A percentile compares a stretch with the other conserved stretches of the same genome.
Conservation (phyloP, 2,797 vertebrate genomes). For the Poeciliopsis presidionis region DNA sequence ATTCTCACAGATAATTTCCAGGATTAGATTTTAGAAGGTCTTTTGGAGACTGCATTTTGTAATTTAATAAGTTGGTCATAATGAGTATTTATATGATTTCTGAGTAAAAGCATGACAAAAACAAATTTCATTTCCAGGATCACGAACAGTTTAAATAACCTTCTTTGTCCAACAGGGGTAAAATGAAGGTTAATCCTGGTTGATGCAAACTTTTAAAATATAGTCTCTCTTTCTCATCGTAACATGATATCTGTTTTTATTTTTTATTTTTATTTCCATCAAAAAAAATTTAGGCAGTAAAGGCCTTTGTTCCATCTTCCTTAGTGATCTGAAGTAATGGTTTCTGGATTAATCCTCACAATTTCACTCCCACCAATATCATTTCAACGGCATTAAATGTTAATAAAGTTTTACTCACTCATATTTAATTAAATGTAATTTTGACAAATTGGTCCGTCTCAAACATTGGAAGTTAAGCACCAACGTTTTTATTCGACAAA, state of each 20-base stretch:
- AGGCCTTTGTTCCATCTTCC: background rate
- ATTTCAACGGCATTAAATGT: background rate
- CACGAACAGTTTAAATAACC: background rate
- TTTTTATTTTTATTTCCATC: background rate
- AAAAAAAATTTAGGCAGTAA: background rate
- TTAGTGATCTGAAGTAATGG: background rate
- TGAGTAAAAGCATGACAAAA: background rate
- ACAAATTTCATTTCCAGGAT: background rate
- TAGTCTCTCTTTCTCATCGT: background rate
- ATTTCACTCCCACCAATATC: background rate
- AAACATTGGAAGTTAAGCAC: background rate
- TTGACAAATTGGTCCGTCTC: background rate
- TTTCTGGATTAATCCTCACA: background rate
- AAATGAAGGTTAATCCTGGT: background rate
- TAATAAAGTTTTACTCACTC: background rate
- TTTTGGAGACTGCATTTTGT: constrained; percentile 9
- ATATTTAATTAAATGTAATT: background rate
- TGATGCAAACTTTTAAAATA: background rate
- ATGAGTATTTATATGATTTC: background rate
- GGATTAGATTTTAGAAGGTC: constrained; percentile 24
- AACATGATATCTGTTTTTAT: background rate
- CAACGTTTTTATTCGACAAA: background rate
- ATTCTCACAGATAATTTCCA: constrained; percentile 32
- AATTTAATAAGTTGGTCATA: background rate
- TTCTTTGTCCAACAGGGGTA: background rate